phyloP scores from a whole-genome alignment of 2,888 invertebrate genomes.

The Empis stercorea region DNA sequence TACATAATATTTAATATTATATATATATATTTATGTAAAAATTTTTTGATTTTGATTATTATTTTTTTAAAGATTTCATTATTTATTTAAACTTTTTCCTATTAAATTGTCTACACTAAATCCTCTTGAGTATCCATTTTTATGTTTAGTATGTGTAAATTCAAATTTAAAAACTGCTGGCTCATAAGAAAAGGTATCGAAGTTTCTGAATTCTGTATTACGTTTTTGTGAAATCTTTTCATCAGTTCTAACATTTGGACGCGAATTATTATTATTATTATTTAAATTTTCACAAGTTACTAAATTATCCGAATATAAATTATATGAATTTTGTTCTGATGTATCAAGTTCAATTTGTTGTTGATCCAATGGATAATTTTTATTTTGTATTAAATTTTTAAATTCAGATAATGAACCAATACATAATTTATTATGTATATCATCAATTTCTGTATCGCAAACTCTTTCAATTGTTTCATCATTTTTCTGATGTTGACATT shows the following conservation, averaged over 20 bases:
- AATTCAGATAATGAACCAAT: no score
- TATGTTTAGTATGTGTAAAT: conserved; percentile 23
- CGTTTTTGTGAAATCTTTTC: conserved; percentile 18
- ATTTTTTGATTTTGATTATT: no score
- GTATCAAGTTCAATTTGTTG: background rate
- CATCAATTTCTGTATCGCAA: conserved; percentile 3
- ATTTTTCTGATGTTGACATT: conserved; percentile 33
- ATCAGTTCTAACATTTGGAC: conserved; percentile 3
- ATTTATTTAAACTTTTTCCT: conserved; percentile 16
- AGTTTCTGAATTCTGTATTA: conserved; percentile 10
- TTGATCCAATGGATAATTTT: no score
- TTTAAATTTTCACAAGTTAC: conserved; percentile 14
- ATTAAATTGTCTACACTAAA: conserved; percentile 37
- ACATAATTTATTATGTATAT: background rate
- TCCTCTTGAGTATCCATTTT: conserved; percentile 30
- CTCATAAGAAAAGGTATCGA: conserved; percentile 15
- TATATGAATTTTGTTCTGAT: background rate
- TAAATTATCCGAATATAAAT: background rate
- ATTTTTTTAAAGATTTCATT: no score
- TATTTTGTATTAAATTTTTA: no score
- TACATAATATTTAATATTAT: no score
- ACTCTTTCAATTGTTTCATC: conserved; percentile 32
- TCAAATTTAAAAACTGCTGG: conserved; percentile 22
- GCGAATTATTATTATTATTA: no score
- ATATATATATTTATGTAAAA: no score